Evolutionary conservation across 2,888 invertebrate species (phyloP).

Genomic region (Agrochola litura): DNA sequence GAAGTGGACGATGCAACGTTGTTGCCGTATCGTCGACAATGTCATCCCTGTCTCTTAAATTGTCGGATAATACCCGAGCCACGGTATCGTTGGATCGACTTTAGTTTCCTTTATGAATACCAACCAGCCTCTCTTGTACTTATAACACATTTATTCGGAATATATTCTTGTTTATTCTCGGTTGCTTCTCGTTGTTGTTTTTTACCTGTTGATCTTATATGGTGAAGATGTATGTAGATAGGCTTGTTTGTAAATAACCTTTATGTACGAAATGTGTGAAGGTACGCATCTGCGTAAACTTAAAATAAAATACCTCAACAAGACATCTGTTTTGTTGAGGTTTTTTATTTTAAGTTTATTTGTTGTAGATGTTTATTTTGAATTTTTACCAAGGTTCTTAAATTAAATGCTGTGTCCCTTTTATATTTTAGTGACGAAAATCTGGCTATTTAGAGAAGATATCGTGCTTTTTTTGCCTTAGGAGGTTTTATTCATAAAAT

Average conservation of each 20-base stretch:
- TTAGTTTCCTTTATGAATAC: slow-evolving; percentile 68
- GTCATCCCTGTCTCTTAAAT: slow-evolving; percentile 81
- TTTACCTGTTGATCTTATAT: slow-evolving; percentile 56
- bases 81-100: slow-evolving; percentile 64
- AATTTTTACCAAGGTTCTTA: background rate
- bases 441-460: background rate
- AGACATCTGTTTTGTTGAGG: slow-evolving; percentile 4
- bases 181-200: slow-evolving; percentile 53
- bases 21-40: slow-evolving; percentile 72
- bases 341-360: slow-evolving; percentile 19
- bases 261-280: slow-evolving; percentile 29
- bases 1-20: slow-evolving; percentile 62
- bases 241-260: slow-evolving; percentile 46
- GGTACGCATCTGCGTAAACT: too few species aligned
- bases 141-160: slow-evolving; percentile 58
- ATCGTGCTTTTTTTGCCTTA: too few species aligned
- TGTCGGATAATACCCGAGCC: slow-evolving; percentile 74
- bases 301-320: too few species aligned
- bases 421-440: background rate
- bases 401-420: too few species aligned
- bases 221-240: slow-evolving; percentile 55
- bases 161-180: slow-evolving; percentile 53
- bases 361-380: background rate
- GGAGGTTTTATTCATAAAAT: background rate
- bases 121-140: slow-evolving; percentile 60